Percentiles rank a stretch among this genome's conserved stretches.
Evolutionary conservation across 2,797 vertebrate species (phyloP).

Genomic region (Oophaga sylvatica): DNA sequence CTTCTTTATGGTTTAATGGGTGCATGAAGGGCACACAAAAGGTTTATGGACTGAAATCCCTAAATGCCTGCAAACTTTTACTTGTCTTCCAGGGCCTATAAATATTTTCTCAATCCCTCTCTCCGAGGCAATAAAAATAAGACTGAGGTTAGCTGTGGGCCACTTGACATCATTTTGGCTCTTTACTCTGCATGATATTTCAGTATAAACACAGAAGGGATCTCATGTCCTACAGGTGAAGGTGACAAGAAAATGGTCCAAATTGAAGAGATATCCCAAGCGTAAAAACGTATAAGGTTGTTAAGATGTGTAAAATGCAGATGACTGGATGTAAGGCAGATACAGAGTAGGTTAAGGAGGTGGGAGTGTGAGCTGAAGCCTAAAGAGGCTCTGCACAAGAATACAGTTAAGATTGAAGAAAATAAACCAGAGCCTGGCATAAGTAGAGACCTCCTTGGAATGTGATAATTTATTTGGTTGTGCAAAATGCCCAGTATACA

Average conservation of each 20-base stretch:
- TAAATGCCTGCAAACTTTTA: conserved; percentile 77
- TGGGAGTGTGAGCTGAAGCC: neutral
- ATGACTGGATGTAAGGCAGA: neutral
- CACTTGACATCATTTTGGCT: conserved; percentile 65
- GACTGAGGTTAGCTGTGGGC: conserved; percentile 71
- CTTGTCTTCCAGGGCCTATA: conserved; percentile 72
- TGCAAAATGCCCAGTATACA: neutral
- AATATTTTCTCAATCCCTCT: conserved; percentile 73
- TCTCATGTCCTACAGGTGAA: conserved; percentile 56
- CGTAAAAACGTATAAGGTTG: neutral
- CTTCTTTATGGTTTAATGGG: conserved; percentile 67
- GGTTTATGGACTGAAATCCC: conserved; percentile 75
- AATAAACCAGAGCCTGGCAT: neutral
- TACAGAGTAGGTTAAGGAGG: neutral
- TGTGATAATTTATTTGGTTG: neutral
- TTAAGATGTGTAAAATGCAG: neutral
- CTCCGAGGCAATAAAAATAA: conserved; percentile 72
- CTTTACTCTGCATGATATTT: conserved; percentile 62
- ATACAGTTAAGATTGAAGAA: neutral
- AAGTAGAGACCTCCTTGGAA: neutral
- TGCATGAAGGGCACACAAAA: conserved; percentile 71
- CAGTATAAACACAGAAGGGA: conserved; percentile 63
- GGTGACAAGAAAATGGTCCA: conserved; percentile 29
- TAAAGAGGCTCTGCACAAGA: neutral
- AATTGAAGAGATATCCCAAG: neutral